Conservation (phyloP, 1,140 invertebrate species). For the Drosophila mojavensis region DNA sequence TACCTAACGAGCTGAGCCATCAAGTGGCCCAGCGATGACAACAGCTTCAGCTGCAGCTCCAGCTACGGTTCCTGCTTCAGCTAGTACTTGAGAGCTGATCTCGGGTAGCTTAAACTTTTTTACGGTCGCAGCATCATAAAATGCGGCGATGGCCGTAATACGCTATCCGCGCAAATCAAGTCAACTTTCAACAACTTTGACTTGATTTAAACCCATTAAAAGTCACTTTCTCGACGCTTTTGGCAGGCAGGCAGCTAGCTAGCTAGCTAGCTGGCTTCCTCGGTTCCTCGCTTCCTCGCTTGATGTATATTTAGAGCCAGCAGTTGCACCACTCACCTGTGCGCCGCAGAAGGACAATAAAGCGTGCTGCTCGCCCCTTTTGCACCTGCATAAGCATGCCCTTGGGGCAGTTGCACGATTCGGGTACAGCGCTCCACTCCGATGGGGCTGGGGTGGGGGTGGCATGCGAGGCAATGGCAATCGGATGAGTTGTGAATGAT, state of each 20-base stretch:
- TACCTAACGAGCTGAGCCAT: conserved; percentile 77
- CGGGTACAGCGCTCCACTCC: conserved; percentile 20
- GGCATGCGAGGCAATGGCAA: conserved; percentile 72
- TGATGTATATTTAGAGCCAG: conserved; percentile 21
- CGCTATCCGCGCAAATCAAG: conserved; percentile 72
- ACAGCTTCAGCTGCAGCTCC: conserved; percentile 6
- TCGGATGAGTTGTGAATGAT: conserved; percentile 82
- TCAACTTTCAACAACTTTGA: conserved; percentile 82
- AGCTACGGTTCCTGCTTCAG: conserved; percentile 33
- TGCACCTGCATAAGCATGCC: conserved; percentile 66
- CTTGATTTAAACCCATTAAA: conserved; percentile 83
- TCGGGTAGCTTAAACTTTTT: conserved; percentile 75
- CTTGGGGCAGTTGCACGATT: conserved; percentile 34
- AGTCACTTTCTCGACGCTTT: conserved; percentile 82
- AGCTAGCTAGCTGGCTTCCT: conserved; percentile 7
- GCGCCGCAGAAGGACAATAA: conserved; percentile 46
- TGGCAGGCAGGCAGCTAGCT: conserved; percentile 42
- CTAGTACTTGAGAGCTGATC: conserved; percentile 67
- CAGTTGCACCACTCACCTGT: conserved; percentile 34
- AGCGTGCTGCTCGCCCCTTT: conserved; percentile 37
- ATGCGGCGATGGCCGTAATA: conserved; percentile 30
- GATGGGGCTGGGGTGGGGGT: conserved; percentile 4
- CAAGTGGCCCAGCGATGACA: conserved; percentile 55
- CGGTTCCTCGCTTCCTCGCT: background rate
- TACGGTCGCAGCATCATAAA: conserved; percentile 77